Percentiles rank a stretch among this genome's conserved stretches.
Conservation (phyloP, 2,797 vertebrate genomes). For the Thalassophryne amazonica region DNA sequence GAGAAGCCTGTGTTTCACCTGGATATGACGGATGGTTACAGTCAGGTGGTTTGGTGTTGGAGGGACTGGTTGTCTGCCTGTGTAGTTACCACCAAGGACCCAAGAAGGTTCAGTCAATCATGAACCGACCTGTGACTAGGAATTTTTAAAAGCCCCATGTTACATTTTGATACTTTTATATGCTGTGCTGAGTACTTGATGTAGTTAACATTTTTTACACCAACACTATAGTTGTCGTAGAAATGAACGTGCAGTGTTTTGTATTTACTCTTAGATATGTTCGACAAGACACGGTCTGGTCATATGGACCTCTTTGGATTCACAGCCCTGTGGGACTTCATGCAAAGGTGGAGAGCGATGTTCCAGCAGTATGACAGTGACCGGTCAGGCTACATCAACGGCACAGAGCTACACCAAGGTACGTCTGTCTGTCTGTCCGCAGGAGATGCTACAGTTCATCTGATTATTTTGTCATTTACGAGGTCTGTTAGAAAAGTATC, state of each 20-base stretch:
- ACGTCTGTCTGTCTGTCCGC: not conserved
- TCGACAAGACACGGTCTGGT: constrained; percentile 88
- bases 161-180: too few relatives aligned
- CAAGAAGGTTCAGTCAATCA: too few relatives aligned
- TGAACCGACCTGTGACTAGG: too few relatives aligned
- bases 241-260: not conserved
- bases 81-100: too few relatives aligned
- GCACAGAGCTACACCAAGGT: constrained; percentile 92
- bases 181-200: too few relatives aligned
- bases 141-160: too few relatives aligned
- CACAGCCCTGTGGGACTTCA: constrained; percentile 88
- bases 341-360: constrained; percentile 90
- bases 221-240: not conserved
- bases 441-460: not conserved
- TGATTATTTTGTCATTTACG: too few relatives aligned
- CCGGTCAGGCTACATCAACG: constrained; percentile 85
- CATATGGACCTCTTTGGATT: constrained; percentile 89
- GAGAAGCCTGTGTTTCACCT: too few relatives aligned
- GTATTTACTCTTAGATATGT: constrained; percentile 84
- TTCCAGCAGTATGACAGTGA: constrained; percentile 94
- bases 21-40: too few relatives aligned
- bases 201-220: not conserved
- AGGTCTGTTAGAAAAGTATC: too few relatives aligned
- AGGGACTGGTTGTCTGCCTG: too few relatives aligned
- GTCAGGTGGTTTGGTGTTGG: too few relatives aligned